A percentile compares a stretch with the other conserved stretches of the same genome.
phyloP scores from a whole-genome alignment of 2,888 invertebrate genomes.

The Rosalia funebris region DNA sequence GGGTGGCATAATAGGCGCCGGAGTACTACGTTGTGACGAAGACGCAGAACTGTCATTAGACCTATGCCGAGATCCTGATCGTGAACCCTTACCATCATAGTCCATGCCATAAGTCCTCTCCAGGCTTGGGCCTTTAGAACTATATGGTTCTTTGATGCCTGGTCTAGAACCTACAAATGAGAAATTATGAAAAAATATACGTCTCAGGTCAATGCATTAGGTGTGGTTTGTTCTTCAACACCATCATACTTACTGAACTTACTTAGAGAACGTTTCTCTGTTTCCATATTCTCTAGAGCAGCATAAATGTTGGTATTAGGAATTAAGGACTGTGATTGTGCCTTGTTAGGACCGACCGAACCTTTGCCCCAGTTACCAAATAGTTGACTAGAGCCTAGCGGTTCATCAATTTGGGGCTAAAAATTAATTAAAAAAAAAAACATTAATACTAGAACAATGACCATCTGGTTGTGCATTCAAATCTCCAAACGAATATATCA shows the following conservation, averaged over 20 bases:
- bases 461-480: background rate
- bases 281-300: conserved; percentile 63
- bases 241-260: conserved; percentile 34
- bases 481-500: too few species aligned
- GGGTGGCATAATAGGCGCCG: conserved; percentile 43
- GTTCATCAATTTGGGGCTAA: conserved; percentile 63
- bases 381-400: conserved; percentile 62
- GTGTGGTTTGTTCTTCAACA: conserved; percentile 9
- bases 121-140: conserved; percentile 62
- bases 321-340: conserved; percentile 29
- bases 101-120: conserved; percentile 54
- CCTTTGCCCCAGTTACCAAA: conserved; percentile 62
- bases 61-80: conserved; percentile 71
- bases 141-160: conserved; percentile 57
- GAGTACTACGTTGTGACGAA: conserved; percentile 41
- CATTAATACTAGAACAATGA: background rate
- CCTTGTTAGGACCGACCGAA: conserved; percentile 59
- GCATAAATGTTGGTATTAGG: conserved; percentile 65
- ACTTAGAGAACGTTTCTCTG: conserved; percentile 52
- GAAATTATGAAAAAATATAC: too few species aligned
- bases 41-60: conserved; percentile 53
- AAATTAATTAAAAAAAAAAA: conserved; percentile 7
- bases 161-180: conserved; percentile 41
- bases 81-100: conserved; percentile 65
- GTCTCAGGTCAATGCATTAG: too few species aligned